Percentiles rank a stretch among this genome's conserved stretches.
Conservation (phyloP, 2,888 invertebrate genomes). For the Gibbula magus region DNA sequence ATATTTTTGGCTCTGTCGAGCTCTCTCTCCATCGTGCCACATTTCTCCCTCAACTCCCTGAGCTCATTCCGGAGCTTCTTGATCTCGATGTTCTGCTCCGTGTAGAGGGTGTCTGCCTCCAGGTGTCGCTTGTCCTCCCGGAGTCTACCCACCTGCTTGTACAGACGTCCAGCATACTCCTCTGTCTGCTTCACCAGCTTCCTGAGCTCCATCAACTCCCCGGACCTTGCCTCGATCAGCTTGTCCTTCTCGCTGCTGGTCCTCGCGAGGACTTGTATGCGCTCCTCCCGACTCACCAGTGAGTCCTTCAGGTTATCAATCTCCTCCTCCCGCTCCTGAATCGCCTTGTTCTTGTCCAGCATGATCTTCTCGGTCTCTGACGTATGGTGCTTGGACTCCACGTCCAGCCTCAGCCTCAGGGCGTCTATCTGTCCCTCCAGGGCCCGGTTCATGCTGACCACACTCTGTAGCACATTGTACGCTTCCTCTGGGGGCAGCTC, state of each 20-base stretch:
- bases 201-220: constrained; percentile 57
- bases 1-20: constrained; percentile 49
- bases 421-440: constrained; percentile 61
- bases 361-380: constrained; percentile 49
- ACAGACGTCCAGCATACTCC: constrained; percentile 56
- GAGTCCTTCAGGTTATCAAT: constrained; percentile 58
- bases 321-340: constrained; percentile 52
- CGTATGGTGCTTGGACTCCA: constrained; percentile 57
- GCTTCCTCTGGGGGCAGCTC: constrained; percentile 47
- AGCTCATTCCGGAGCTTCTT: constrained; percentile 51
- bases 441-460: constrained; percentile 51
- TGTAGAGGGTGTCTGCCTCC: constrained; percentile 48
- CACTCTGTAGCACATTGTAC: constrained; percentile 54
- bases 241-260: constrained; percentile 51
- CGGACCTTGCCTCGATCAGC: constrained; percentile 52
- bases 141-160: constrained; percentile 51
- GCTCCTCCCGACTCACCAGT: constrained; percentile 49
- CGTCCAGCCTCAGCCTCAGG: constrained; percentile 56
- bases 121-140: constrained; percentile 49
- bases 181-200: constrained; percentile 58
- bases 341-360: constrained; percentile 49
- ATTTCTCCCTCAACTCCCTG: constrained; percentile 50
- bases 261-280: constrained; percentile 47
- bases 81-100: constrained; percentile 56
- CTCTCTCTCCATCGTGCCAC: constrained; percentile 56